phyloP scores from a whole-genome alignment of 2,888 invertebrate species.

The Sarcophaga caerulescens region DNA sequence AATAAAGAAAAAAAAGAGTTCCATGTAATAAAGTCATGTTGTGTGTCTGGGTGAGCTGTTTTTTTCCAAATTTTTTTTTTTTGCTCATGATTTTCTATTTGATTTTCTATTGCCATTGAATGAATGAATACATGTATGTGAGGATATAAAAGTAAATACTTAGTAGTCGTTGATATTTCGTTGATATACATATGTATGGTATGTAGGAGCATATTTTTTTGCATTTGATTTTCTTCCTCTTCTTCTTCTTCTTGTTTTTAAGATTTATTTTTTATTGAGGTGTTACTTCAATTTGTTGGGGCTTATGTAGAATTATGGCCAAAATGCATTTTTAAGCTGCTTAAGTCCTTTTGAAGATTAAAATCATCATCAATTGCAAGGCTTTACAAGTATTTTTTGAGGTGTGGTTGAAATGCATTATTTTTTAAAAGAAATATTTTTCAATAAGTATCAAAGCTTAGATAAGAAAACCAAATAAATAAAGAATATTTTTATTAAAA shows the following conservation, averaged over 20 bases:
- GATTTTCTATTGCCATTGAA: background rate
- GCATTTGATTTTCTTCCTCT: background rate
- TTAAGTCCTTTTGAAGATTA: background rate
- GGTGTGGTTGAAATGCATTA: background rate
- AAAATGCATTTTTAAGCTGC: background rate
- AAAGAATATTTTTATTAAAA: too few species aligned
- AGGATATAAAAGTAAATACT: background rate
- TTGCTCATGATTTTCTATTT: background rate
- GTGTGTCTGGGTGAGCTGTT: background rate
- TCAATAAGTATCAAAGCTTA: too few species aligned
- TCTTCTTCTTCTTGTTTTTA: too few species aligned
- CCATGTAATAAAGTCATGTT: slow-evolving; percentile 35
- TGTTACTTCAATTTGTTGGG: background rate
- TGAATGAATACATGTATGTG: background rate
- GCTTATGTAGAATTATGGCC: background rate
- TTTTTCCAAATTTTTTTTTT: too few species aligned
- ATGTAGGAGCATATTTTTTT: background rate
- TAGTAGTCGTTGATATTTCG: background rate
- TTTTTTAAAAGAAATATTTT: too few species aligned
- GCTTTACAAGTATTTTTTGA: background rate
- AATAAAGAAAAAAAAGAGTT: background rate
- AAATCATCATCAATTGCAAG: background rate
- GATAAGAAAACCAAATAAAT: too few species aligned
- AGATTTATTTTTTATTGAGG: background rate
- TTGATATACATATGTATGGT: background rate